A percentile compares a stretch with the other conserved stretches of the same genome.
phyloP scores from a whole-genome alignment of 2,797 vertebrate genomes.

The Tauraco hartlaubi region DNA sequence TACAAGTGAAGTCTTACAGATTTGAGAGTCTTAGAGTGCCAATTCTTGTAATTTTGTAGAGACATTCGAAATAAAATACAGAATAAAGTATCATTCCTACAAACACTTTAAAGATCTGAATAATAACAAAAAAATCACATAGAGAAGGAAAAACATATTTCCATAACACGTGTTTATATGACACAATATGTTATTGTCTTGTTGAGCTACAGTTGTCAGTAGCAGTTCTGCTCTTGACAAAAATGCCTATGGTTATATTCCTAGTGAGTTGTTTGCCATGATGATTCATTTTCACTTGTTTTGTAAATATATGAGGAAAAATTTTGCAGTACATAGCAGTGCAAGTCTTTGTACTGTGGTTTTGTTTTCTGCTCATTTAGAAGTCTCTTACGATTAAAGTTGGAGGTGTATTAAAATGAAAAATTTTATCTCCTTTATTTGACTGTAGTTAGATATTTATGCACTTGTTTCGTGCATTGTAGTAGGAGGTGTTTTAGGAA shows the following conservation, averaged over 20 bases:
- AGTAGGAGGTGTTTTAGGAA: background rate
- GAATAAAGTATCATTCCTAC: background rate
- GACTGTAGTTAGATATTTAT: background rate
- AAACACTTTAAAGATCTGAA: background rate
- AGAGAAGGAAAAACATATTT: background rate
- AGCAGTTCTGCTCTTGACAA: background rate
- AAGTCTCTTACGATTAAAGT: background rate
- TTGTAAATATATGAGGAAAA: background rate
- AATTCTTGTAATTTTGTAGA: background rate
- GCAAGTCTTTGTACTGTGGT: background rate
- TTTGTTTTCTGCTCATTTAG: background rate
- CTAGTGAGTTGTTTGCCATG: background rate
- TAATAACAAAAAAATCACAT: background rate
- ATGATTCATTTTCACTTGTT: background rate
- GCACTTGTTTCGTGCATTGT: background rate
- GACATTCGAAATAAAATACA: background rate
- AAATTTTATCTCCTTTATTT: background rate
- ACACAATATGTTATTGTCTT: background rate
- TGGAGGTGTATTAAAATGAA: background rate
- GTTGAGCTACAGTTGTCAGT: background rate
- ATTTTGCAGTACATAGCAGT: background rate
- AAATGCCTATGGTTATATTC: background rate
- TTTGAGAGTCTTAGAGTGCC: accelerated
- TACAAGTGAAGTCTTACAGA: background rate
- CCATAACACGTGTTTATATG: background rate